Evolutionary conservation across 2,888 invertebrate species (phyloP).

Genomic region (Priocnemis perturbator): DNA sequence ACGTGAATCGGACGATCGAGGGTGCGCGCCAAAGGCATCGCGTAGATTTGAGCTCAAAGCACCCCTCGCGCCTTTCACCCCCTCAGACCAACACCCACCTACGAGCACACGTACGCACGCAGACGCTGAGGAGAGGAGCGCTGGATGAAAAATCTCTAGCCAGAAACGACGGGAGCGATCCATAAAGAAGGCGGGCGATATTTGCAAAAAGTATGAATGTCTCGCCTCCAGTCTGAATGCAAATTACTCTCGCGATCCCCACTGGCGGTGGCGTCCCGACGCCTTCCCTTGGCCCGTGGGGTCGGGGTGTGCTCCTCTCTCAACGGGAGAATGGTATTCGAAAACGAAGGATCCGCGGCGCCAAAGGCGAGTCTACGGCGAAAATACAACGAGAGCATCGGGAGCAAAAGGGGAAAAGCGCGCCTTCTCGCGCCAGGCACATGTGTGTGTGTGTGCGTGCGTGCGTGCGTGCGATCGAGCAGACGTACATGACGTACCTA

Average conservation of each 20-base stretch:
- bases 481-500: constrained; percentile 5
- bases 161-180: neutral
- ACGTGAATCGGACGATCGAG: no score
- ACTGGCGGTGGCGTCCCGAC: no score
- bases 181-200: constrained; percentile 31
- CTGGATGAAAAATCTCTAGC: constrained; percentile 1
- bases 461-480: neutral
- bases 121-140: neutral
- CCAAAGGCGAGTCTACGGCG: constrained; percentile 65
- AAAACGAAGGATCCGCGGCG: constrained; percentile 63
- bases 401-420: constrained; percentile 53
- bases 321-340: constrained; percentile 33
- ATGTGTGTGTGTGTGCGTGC: no score
- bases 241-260: constrained; percentile 43
- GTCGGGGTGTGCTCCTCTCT: constrained; percentile 1
- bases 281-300: neutral
- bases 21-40: constrained; percentile 1
- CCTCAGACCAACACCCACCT: neutral
- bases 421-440: constrained; percentile 16
- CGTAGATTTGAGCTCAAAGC: constrained; percentile 19
- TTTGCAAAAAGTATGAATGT: constrained; percentile 60
- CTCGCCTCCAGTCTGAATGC: constrained; percentile 50
- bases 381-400: constrained; percentile 55
- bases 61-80: neutral
- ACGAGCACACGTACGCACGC: neutral